Evolutionary conservation across 2,113 vertebrate genomes (phyloP), one percentile per base, ranked within the genome.

Genomic region (Raja brachyura): DNA sequence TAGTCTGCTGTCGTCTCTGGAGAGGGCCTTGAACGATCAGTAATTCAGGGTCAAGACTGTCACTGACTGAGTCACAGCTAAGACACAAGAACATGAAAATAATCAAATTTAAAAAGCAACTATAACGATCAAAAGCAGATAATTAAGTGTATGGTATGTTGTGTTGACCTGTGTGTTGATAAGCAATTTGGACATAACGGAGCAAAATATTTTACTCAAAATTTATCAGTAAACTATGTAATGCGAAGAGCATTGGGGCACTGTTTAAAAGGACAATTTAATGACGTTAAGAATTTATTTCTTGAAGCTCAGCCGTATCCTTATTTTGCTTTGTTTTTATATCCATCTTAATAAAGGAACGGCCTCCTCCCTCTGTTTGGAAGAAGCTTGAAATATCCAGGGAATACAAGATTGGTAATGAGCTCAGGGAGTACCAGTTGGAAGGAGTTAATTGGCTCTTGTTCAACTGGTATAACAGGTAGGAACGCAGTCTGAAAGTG

Each of bases 401-500:
- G 95, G 97, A 99, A 94, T 99, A 99, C 94, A 98, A 97, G 96
- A 99, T 98, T 94, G 96, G 97, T 94, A 99, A 99, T 96, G 97
- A 97, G 96, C 99, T 99, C 98, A 98, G 99, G 98, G 99, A 99
- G 94, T 99, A 99, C 95, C 99, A 99, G 95, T 96, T 99, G 85
- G 98, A 99, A 96, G 99, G 99, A 95, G 98, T 99, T 94, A 99
- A 99, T 96, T 99, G 99, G 99, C 98, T 99, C 70, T 97, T 99
- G 0, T 99, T 99, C 96, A 99, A 99, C 96, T 99, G 99, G 99
- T 99, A 99, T 95, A 99, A 99, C 96, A 99, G 98, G 99, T 99
- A 96, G 94, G 96, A 93, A 63, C 90, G 22, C 25, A 92, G 3
- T 74, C 90, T 14, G 18, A 54, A 74, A 8, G 4, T 73, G 20